Evolutionary conservation across 2,888 invertebrate genomes (phyloP), one percentile per base, ranked within the genome.

Genomic region (Phragmatobia fuliginosa): DNA sequence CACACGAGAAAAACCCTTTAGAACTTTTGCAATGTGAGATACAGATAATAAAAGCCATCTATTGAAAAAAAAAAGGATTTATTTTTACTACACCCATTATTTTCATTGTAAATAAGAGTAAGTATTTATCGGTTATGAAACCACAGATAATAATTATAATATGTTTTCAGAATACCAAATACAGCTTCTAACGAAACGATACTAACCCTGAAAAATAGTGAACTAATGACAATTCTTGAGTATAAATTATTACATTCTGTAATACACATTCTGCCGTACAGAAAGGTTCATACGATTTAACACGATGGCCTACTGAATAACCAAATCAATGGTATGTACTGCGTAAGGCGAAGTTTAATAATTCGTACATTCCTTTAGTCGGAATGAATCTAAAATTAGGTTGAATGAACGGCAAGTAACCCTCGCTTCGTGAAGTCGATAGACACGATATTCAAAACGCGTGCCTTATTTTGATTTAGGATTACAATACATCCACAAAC

Each of bases 401-500:
- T 67, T 71, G 60, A 67, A 76, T 28, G 65, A 60, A 66, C 49
- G 45, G 25, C 68, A 36, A 60, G 58, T 21, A 25, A 36, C 38
- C 25, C 25, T 61, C 38, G 10, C 25, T 28, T 61, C 25, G 8
- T 61, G 25, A 59, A 52, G 56, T 38, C n/a, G 28, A 49, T 49
- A 45, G 63, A 62, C 16, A 38, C 62, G 62, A 67, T 68, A 79
- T 75, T 63, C 69, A 70, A 69, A 78, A 66, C 41, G 67, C n/a
- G 69, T 59, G 21, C 56, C 49, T 49, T 70, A 66, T 69, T 78
- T 76, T 66, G 62, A 69, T 79, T 79, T 66, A 74, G 62, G 74
- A 71, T 73, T 68, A 67, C 36, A 52, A 66, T 36, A 33, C 25
- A 41, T n/a, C 25, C 56, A 49, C 41, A 31, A 5, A 58, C 59